Base-by-base conservation (phyloP, 2,888 invertebrate genomes). In the Tuta absoluta region DNA sequence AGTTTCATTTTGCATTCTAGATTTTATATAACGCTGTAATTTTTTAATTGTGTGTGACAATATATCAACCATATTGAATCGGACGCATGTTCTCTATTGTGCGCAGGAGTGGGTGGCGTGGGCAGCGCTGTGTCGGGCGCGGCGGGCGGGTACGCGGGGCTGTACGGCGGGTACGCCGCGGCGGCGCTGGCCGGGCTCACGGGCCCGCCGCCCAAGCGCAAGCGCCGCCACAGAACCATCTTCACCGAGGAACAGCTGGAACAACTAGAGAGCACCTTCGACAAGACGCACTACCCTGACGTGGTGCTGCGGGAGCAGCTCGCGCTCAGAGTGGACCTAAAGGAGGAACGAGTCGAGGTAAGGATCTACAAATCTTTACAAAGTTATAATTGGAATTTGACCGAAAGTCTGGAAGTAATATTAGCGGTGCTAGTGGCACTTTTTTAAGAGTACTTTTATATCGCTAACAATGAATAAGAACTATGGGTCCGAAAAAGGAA, bases 271-370 rank as follows among this genome's bases (percentile, higher is more conserved):
- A 96, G 97, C 63, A 99, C 98, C 63, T 99, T 99, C 89, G 97
- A 97, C 80, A 98, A 98, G 89, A 99, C 99, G 0, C 99, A 99
- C 86, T 99, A 99, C 87, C 99, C 99, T 0, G 98, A 98, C 84
- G 97, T 97, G 1, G 95, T 97, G 66, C 92, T 97, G 11, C 91
- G 99, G 64, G 99, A 99, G 85, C 98, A 99, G 84, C 93, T 99
- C 63, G 99, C 99, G 10, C 93, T 98, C 68, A 96, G 98, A 81
- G 98, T 99, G 65, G 98, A 99, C 83, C 93, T 99, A 71, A 99
- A 99, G 86, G 99, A 99, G 85, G 99, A 99, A 86, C 92, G 99
- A 75, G 99, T 99, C 23, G 99, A 99, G 97, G 99, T 99, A 87
- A 93, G 95, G 19, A 14, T 51, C 24, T 48, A n/a, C n/a, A 14